Evolutionary conservation across 1,140 invertebrate species (phyloP).

Genomic region (Agrypnia vestita): DNA sequence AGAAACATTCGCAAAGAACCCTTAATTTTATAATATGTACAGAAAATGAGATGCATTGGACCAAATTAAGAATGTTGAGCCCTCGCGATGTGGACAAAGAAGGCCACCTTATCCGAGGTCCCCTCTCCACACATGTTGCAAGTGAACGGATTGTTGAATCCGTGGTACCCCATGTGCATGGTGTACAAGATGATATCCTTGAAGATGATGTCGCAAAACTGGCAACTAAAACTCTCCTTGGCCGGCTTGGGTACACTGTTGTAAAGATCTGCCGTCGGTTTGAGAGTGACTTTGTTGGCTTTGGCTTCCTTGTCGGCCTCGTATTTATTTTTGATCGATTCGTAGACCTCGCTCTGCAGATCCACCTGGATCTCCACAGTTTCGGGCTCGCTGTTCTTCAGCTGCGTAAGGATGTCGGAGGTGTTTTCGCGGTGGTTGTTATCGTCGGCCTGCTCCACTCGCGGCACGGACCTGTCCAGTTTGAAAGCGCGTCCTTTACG

Average conservation of each 20-base stretch:
- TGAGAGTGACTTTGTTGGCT: not conserved
- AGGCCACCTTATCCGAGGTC: conserved; percentile 87
- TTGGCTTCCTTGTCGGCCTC: conserved; percentile 38
- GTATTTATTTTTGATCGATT: conserved; percentile 50
- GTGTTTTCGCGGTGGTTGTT: conserved; percentile 51
- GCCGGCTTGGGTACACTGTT: conserved; percentile 40
- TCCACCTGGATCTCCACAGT: conserved; percentile 52
- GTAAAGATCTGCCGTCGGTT: conserved; percentile 38
- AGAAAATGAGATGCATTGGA: not conserved
- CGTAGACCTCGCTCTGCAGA: conserved; percentile 42
- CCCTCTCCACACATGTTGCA: conserved; percentile 95
- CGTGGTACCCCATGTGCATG: conserved; percentile 97
- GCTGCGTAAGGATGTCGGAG: not conserved
- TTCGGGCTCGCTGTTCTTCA: not conserved
- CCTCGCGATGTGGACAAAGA: conserved; percentile 93
- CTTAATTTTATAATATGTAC: not conserved
- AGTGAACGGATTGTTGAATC: conserved; percentile 90
- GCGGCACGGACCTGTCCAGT: conserved; percentile 76
- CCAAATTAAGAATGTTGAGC: conserved; percentile 80
- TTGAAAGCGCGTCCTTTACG: conserved; percentile 88
- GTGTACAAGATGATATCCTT: conserved; percentile 93
- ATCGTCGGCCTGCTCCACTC: conserved; percentile 68
- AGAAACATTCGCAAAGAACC: no score
- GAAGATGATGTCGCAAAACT: conserved; percentile 92
- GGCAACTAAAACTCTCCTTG: conserved; percentile 78